A percentile compares a stretch with the other conserved stretches of the same genome.
Evolutionary conservation across 2,797 vertebrate species (phyloP).

Genomic region (Coranthus polyacanthus): DNA sequence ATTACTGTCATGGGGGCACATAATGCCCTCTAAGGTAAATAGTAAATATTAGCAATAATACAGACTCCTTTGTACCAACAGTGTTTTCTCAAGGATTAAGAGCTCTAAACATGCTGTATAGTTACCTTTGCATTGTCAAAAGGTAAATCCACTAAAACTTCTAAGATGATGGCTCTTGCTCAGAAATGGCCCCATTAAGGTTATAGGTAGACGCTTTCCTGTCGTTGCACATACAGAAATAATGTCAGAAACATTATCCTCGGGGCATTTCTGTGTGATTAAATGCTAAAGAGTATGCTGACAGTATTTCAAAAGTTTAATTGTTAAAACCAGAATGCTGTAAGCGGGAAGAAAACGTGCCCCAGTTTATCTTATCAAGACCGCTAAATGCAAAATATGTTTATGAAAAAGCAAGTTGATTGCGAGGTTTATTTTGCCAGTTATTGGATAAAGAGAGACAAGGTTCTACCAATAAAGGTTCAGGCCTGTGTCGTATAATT

Average conservation of each 20-base stretch:
- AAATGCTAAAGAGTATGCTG: slow-evolving; percentile 50
- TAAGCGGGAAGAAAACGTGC: not conserved
- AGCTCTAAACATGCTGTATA: slow-evolving; percentile 30
- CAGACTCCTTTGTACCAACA: slow-evolving; percentile 36
- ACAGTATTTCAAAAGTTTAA: slow-evolving; percentile 38
- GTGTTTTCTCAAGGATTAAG: slow-evolving; percentile 63
- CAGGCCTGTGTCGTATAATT: slow-evolving; percentile 75
- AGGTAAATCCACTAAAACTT: slow-evolving; percentile 49
- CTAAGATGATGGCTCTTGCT: slow-evolving; percentile 31
- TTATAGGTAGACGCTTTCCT: slow-evolving; percentile 43
- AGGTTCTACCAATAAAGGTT: slow-evolving; percentile 51
- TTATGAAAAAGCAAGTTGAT: slow-evolving; percentile 33
- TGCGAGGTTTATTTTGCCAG: slow-evolving; percentile 58
- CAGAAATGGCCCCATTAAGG: slow-evolving; percentile 47
- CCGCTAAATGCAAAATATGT: slow-evolving; percentile 24
- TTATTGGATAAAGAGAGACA: slow-evolving; percentile 56
- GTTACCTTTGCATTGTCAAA: slow-evolving; percentile 31
- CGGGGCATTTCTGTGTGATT: slow-evolving; percentile 37
- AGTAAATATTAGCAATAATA: slow-evolving; percentile 58
- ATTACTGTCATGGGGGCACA: slow-evolving; percentile 64
- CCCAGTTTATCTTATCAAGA: slow-evolving; percentile 1
- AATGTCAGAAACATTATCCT: slow-evolving; percentile 37
- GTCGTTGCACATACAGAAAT: slow-evolving; percentile 30
- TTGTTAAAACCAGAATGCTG: slow-evolving; percentile 8
- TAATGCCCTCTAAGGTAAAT: slow-evolving; percentile 53